These are phyloP conservation scores for Antheraea pernyi DNA, from an alignment of 1,140 invertebrate species.

Conservation along the genomic window DNA sequence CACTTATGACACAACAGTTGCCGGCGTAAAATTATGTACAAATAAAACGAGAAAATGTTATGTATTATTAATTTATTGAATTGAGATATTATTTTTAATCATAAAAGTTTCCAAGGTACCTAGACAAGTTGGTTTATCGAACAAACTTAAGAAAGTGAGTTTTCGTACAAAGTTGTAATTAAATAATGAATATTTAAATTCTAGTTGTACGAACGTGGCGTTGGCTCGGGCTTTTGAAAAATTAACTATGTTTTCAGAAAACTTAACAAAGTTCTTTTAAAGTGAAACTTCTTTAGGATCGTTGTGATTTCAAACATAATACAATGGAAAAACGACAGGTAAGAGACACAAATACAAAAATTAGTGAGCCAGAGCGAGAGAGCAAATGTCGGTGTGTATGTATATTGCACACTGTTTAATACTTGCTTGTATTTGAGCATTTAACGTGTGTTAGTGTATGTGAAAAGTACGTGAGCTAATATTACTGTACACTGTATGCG, in stretches of 20 bases:
- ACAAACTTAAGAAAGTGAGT: not conserved
- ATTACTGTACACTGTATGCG: too few relatives aligned
- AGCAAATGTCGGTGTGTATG: too few relatives aligned
- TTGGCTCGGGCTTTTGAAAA: not conserved
- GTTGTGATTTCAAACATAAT: too few relatives aligned
- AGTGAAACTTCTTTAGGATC: too few relatives aligned
- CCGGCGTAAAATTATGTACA: conserved; percentile 22
- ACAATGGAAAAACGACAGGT: too few relatives aligned
- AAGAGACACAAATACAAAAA: too few relatives aligned
- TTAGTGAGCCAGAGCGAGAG: too few relatives aligned
- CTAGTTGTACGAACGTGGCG: not conserved
- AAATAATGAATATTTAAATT: not conserved
- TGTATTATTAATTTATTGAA: conserved; percentile 6
- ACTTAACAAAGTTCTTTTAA: not conserved
- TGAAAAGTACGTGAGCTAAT: too few relatives aligned
- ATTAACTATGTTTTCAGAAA: not conserved
- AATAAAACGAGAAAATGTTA: conserved; percentile 10
- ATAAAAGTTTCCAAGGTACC: not conserved
- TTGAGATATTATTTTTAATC: not conserved
- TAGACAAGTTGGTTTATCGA: too few relatives aligned
- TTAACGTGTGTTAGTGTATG: too few relatives aligned
- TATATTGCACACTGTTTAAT: too few relatives aligned
- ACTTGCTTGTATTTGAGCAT: too few relatives aligned
- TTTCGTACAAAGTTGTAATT: not conserved
- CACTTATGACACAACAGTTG: conserved; percentile 43